A percentile compares a stretch with the other conserved stretches of the same genome.
Evolutionary conservation across 2,888 invertebrate species (phyloP).

Genomic region (Diarsia dahlii): DNA sequence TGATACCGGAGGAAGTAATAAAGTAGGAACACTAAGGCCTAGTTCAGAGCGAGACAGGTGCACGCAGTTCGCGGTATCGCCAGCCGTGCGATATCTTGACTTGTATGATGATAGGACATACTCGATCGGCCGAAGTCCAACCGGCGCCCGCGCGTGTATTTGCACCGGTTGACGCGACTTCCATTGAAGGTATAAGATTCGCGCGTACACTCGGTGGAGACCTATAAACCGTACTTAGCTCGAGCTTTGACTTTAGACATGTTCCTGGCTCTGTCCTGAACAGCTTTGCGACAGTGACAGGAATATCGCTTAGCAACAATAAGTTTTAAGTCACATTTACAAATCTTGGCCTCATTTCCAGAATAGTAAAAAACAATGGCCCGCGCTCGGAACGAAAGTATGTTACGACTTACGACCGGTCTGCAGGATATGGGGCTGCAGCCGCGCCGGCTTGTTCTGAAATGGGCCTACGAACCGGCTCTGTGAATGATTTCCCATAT

Average conservation of each 20-base stretch:
- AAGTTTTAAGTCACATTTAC: neutral
- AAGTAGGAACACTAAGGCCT: slow-evolving; percentile 36
- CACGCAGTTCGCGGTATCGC: too few relatives aligned
- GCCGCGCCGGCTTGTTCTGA: neutral
- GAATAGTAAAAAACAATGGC: neutral
- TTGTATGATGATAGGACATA: neutral
- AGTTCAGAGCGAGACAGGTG: neutral
- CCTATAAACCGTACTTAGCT: neutral
- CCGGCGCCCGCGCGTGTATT: neutral
- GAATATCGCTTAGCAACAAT: neutral
- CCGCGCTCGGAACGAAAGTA: neutral
- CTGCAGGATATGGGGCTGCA: neutral
- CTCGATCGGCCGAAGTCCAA: neutral
- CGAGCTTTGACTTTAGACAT: neutral
- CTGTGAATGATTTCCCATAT: slow-evolving; percentile 60
- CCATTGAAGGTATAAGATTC: neutral
- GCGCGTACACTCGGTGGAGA: neutral
- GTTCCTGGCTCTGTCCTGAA: neutral
- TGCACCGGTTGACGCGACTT: neutral
- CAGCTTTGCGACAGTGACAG: neutral
- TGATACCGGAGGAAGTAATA: slow-evolving; percentile 66
- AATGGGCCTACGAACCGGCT: neutral
- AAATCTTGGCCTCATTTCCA: neutral
- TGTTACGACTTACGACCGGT: neutral
- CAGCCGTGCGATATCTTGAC: neutral